A percentile compares a stretch with the other conserved stretches of the same genome.
Evolutionary conservation across 2,888 invertebrate genomes (phyloP).

Genomic region (Nowickia ferox): DNA sequence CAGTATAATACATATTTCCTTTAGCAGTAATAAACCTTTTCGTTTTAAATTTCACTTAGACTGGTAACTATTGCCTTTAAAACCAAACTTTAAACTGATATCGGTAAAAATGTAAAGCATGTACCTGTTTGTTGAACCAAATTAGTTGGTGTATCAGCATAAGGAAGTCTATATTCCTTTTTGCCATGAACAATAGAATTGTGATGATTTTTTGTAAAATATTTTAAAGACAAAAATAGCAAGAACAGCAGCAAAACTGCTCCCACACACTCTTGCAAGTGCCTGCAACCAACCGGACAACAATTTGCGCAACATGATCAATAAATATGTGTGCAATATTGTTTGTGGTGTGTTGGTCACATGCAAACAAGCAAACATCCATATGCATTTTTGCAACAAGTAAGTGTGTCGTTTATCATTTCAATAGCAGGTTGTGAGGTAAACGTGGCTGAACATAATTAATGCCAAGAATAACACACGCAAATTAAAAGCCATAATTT

Average conservation of each 20-base stretch:
- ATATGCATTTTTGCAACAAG: slow-evolving; percentile 1
- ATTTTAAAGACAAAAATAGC: slow-evolving; percentile 1
- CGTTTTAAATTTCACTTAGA: too few relatives aligned
- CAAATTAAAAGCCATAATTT: slow-evolving; percentile 75
- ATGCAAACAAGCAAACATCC: background rate
- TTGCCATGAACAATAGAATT: slow-evolving; percentile 52
- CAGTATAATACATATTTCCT: too few relatives aligned
- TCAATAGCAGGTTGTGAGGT: slow-evolving; percentile 65
- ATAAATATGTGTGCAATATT: slow-evolving; percentile 42
- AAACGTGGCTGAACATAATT: slow-evolving; percentile 74
- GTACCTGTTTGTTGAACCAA: slow-evolving; percentile 57
- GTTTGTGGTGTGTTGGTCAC: background rate
- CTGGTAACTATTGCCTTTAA: slow-evolving; percentile 5
- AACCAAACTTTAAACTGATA: slow-evolving; percentile 2
- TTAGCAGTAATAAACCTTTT: too few relatives aligned
- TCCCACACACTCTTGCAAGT: background rate
- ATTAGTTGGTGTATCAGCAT: slow-evolving; percentile 66
- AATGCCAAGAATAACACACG: slow-evolving; percentile 77
- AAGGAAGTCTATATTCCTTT: slow-evolving; percentile 59
- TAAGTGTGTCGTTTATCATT: slow-evolving; percentile 55
- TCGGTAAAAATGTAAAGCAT: slow-evolving; percentile 54
- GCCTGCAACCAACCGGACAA: slow-evolving; percentile 7
- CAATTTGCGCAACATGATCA: slow-evolving; percentile 50
- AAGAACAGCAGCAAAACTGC: background rate
- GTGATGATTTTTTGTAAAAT: slow-evolving; percentile 37